Percentiles rank a stretch among this genome's conserved stretches.
Evolutionary conservation across 2,888 invertebrate species (phyloP).

Genomic region (Cantharis rufa): DNA sequence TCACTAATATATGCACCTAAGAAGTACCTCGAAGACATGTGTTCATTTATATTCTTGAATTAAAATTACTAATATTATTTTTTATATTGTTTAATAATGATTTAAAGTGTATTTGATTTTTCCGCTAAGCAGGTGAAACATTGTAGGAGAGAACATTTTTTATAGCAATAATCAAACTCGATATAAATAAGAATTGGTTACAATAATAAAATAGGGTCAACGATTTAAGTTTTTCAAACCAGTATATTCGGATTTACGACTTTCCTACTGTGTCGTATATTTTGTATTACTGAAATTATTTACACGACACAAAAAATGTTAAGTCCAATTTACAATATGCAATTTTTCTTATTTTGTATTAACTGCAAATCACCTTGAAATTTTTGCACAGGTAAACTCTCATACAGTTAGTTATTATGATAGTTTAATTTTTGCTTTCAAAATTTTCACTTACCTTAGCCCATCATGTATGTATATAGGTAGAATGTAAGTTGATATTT

Average conservation of each 20-base stretch:
- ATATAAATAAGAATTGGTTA: background rate
- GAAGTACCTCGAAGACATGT: constrained; percentile 37
- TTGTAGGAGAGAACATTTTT: background rate
- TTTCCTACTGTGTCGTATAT: background rate
- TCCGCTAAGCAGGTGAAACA: constrained; percentile 37
- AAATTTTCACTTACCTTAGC: background rate
- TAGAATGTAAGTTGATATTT: background rate
- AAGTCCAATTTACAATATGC: background rate
- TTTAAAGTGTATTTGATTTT: constrained; percentile 41
- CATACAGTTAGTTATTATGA: background rate
- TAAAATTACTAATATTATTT: constrained; percentile 43
- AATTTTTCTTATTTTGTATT: background rate
- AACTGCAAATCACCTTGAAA: background rate
- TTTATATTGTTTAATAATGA: constrained; percentile 35
- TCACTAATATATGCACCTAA: constrained; percentile 28
- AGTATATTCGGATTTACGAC: constrained; percentile 16
- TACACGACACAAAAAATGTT: background rate
- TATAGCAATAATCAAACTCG: background rate
- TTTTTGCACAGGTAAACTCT: background rate
- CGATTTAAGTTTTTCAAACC: constrained; percentile 7
- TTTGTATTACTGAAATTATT: background rate
- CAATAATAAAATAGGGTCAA: background rate
- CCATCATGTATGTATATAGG: too few species aligned
- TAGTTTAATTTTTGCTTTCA: background rate
- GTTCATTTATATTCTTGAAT: constrained; percentile 47